phyloP scores from a whole-genome alignment of 1,140 invertebrate genomes.

The Brachionus paranguensis region DNA sequence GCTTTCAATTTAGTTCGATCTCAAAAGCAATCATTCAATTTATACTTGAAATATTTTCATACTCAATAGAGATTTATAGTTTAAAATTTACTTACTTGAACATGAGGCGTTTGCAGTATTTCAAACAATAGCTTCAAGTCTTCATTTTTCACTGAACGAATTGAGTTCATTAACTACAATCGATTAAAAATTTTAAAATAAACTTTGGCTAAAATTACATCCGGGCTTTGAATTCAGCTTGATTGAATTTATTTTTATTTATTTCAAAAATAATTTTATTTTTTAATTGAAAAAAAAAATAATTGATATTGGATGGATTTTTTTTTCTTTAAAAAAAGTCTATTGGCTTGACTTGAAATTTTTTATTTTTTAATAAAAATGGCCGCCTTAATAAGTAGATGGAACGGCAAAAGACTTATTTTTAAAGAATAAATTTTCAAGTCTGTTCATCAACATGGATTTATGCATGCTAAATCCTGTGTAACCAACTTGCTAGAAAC shows the following conservation, averaged over 20 bases:
- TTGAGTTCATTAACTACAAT: not conserved
- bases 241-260: not conserved
- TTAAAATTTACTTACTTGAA: constrained; percentile 22
- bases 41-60: not conserved
- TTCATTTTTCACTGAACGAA: constrained; percentile 2
- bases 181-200: not conserved
- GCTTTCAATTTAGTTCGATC: not conserved
- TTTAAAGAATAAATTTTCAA: too few species aligned
- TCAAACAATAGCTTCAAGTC: not conserved
- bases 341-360: too few species aligned
- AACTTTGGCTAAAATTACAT: not conserved
- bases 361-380: too few species aligned
- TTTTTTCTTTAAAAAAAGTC: too few species aligned
- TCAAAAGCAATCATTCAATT: not conserved
- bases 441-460: too few species aligned
- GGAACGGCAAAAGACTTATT: too few species aligned
- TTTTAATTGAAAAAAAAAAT: not conserved
- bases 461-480: too few species aligned
- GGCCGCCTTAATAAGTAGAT: too few species aligned
- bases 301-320: not conserved
- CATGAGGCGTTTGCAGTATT: constrained; percentile 3
- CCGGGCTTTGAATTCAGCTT: not conserved
- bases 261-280: not conserved
- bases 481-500: too few species aligned
- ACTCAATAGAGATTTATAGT: not conserved